phyloP scores from a whole-genome alignment of 2,797 vertebrate species.

The Argyrosomus regius region DNA sequence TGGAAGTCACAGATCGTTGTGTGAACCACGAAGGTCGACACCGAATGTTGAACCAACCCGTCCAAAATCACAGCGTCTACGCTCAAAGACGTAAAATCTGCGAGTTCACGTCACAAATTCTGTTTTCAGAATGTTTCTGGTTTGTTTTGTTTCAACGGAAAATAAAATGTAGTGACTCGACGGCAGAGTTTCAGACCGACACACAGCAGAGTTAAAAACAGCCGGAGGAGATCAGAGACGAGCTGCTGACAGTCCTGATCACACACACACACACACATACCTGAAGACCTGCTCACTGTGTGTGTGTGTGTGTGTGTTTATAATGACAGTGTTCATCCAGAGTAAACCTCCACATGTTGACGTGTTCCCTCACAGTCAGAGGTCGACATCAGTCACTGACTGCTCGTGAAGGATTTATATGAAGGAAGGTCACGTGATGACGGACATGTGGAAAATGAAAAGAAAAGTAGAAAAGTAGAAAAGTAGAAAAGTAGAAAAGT shows the following conservation, averaged over 20 bases:
- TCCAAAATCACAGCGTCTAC: no score
- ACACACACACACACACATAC: slow-evolving; percentile 23
- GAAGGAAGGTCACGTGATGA: background rate
- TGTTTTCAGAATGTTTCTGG: background rate
- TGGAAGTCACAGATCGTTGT: no score
- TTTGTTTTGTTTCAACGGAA: background rate
- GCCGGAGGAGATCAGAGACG: slow-evolving; percentile 15
- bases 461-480: background rate
- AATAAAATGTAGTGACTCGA: background rate
- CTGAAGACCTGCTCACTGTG: slow-evolving; percentile 24
- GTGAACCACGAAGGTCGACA: no score
- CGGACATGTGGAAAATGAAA: background rate
- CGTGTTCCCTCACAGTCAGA: slow-evolving; percentile 9
- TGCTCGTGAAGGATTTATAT: slow-evolving; percentile 23
- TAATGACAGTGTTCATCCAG: background rate
- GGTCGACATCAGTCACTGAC: slow-evolving; percentile 23
- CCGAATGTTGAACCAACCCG: no score
- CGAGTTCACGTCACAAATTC: no score
- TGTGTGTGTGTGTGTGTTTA: background rate
- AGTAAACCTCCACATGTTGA: background rate
- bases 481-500: background rate
- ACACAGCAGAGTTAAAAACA: background rate
- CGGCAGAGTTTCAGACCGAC: background rate
- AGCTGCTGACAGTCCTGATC: slow-evolving; percentile 18
- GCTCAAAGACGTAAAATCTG: no score